Percentiles rank a stretch among this genome's conserved stretches.
Evolutionary conservation across 2,113 vertebrate species (phyloP).

Genomic region (Sebastes fasciatus): DNA sequence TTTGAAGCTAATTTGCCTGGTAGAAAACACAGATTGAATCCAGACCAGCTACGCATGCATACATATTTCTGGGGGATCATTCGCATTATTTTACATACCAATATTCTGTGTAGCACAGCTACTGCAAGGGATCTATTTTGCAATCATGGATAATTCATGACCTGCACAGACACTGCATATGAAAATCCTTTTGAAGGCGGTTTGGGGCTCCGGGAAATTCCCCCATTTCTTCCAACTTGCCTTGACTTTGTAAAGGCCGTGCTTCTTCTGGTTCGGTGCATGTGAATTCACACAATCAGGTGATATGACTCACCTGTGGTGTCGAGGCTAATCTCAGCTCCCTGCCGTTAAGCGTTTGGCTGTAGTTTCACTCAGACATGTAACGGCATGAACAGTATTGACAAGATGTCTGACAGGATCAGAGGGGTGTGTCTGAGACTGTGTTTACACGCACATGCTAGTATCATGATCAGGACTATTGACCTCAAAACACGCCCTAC

Average conservation of each 20-base stretch:
- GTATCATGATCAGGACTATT: neutral
- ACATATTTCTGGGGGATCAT: constrained; percentile 59
- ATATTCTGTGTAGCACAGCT: constrained; percentile 55
- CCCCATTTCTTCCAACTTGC: constrained; percentile 37
- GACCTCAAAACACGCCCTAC: no score
- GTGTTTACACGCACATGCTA: neutral
- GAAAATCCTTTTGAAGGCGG: constrained; percentile 64
- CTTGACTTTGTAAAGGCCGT: constrained; percentile 31
- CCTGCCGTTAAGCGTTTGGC: neutral
- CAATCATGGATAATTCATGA: constrained; percentile 79
- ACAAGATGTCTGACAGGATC: neutral
- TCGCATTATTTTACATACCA: constrained; percentile 78
- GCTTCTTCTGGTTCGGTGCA: constrained; percentile 38
- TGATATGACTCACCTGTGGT: constrained; percentile 32
- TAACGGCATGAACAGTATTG: neutral
- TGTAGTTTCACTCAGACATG: constrained; percentile 9
- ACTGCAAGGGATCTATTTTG: constrained; percentile 63
- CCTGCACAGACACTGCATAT: constrained; percentile 53
- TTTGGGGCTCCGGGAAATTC: constrained; percentile 34
- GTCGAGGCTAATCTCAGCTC: neutral
- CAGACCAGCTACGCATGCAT: constrained; percentile 27
- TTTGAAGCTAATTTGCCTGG: constrained; percentile 37
- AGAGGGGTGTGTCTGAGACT: neutral
- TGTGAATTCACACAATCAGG: constrained; percentile 12
- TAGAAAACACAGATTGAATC: constrained; percentile 28